Evolutionary conservation across 1,140 invertebrate species (phyloP).

Genomic region (Euschistus heros): DNA sequence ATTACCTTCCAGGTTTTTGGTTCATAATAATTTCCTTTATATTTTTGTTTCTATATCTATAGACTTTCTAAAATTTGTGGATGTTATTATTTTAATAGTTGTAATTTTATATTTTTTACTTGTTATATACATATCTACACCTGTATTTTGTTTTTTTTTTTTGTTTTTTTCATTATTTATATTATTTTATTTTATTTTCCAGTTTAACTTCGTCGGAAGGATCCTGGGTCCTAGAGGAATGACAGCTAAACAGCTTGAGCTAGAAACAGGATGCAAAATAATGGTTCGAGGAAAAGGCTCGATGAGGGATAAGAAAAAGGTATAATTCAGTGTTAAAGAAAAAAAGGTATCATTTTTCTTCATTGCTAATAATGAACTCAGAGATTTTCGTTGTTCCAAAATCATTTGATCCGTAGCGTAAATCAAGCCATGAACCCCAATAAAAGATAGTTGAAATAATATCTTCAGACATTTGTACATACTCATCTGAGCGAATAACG

Average conservation of each 20-base stretch:
- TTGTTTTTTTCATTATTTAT: slow-evolving; percentile 8
- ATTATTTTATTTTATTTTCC: slow-evolving; percentile 42
- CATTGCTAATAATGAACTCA: no score
- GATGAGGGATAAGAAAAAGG: slow-evolving; percentile 99
- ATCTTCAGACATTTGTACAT: no score
- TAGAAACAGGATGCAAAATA: slow-evolving; percentile 99
- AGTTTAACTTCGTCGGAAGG: slow-evolving; percentile 99
- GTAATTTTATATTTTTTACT: not conserved
- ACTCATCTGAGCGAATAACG: no score
- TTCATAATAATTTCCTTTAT: no score
- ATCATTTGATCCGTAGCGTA: no score
- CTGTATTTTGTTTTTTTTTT: not conserved
- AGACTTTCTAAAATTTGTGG: no score
- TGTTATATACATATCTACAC: not conserved
- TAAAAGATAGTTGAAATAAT: no score
- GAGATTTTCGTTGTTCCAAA: no score
- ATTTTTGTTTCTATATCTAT: no score
- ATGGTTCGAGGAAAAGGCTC: slow-evolving; percentile 99
- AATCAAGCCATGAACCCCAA: no score
- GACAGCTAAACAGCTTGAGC: slow-evolving; percentile 99
- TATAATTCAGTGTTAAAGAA: slow-evolving; percentile 37
- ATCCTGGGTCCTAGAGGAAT: slow-evolving; percentile 98
- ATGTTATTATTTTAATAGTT: not conserved
- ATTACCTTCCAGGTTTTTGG: no score
- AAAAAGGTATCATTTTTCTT: no score